Base-by-base conservation (phyloP, 2,888 invertebrate genomes). In the Yponomeuta evonymella region DNA sequence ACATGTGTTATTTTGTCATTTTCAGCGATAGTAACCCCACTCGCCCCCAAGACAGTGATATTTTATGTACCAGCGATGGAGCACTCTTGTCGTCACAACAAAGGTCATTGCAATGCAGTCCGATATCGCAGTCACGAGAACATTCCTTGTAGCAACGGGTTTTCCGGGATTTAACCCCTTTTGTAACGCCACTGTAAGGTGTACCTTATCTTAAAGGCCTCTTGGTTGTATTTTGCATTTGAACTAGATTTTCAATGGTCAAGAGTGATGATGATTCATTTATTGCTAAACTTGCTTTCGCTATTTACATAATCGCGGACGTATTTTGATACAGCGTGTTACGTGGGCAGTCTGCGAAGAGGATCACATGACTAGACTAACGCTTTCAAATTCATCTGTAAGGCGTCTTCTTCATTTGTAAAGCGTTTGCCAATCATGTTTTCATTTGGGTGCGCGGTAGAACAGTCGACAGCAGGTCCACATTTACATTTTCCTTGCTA, bases 121-220 rank as follows among this genome's bases (percentile, higher is more conserved):
- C 51, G 51, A 58, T 58, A 58, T 58, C 51, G 15, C 51, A 58
- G 51, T 58, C 51, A 58, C 51, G 51, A 58, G 51, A 58, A 58
- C 51, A 58, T 58, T 58, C 51, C 51, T 58, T 58, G 51, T 15
- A 15, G 15, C 51, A 58, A 58, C 51, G 51, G 51, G 51, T 58
- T 58, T 58, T 15, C 51, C 51, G 51, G 15, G 51, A 58, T 58
- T 12, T 58, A 58, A 15, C 51, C 51, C 51, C 51, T 58, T 58
- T 58, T 15, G 51, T 58, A 58, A 5, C 51, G 2, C 51, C 15
- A 5, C 51, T 58, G 6, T 58, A 58, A 15, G 6, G 51, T 58
- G 15, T 15, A 15, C 15, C 51, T 58, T 58, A 58, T 58, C 15
- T 58, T 2, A 15, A 15, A 58, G 51, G 51, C 15, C 15, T 15